Conservation (phyloP, 2,113 vertebrate species). For the Perca schrenkii region DNA sequence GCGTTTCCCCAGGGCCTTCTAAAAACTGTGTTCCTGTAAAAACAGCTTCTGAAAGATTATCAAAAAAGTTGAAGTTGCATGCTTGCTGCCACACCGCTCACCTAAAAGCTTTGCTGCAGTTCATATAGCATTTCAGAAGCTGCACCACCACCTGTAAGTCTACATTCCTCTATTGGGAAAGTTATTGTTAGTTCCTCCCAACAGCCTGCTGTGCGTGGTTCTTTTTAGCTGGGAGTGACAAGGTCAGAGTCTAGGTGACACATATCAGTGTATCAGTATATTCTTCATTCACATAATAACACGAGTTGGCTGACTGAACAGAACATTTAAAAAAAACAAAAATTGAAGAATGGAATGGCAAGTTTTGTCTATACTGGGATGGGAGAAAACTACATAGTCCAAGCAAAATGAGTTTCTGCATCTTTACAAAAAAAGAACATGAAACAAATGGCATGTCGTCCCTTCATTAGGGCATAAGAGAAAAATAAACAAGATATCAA, state of each 20-base stretch:
- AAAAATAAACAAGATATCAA: too few species aligned
- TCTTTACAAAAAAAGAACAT: too few species aligned
- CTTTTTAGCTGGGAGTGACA: background rate
- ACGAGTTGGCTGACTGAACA: background rate
- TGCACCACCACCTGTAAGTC: conserved; percentile 9
- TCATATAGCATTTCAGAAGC: conserved; percentile 14
- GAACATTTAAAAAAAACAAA: background rate
- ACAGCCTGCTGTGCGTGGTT: conserved; percentile 12
- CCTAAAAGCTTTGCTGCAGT: background rate
- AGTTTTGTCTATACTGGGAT: background rate
- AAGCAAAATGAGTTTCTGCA: background rate
- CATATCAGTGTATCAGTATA: background rate
- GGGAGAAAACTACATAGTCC: background rate
- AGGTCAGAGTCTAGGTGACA: conserved; percentile 18
- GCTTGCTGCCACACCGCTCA: background rate
- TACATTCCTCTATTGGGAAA: background rate
- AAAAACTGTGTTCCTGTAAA: background rate
- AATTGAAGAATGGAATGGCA: background rate
- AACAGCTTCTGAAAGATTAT: background rate
- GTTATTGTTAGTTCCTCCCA: conserved; percentile 2
- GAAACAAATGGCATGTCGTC: too few species aligned
- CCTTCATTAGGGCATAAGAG: too few species aligned
- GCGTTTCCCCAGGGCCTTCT: background rate
- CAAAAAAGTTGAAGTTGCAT: background rate
- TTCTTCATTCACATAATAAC: background rate